Evolutionary conservation across 2,113 vertebrate species (phyloP).

Genomic region (Ranitomeya imitator): DNA sequence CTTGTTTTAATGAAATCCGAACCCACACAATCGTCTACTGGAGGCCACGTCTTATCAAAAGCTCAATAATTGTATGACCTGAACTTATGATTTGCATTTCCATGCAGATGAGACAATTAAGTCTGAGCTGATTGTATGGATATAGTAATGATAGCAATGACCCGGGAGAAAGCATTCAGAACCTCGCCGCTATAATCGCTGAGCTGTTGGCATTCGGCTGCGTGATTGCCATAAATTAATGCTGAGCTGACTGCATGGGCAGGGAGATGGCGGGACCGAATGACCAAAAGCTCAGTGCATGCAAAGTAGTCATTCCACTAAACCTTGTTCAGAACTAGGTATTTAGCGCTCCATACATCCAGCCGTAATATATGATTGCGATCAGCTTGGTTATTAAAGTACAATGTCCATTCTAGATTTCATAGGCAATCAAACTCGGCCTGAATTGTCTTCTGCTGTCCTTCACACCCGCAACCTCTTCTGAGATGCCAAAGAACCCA

Average conservation of each 20-base stretch:
- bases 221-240: constrained; percentile 25
- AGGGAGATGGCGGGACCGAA: neutral
- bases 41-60: neutral
- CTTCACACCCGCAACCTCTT: too few relatives aligned
- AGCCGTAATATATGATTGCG: neutral
- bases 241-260: constrained; percentile 34
- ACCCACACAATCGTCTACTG: neutral
- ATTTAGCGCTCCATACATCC: neutral
- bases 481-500: too few relatives aligned
- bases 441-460: too few relatives aligned
- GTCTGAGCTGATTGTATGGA: neutral
- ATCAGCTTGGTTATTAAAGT: neutral
- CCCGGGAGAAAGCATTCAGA: constrained; percentile 4
- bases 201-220: neutral
- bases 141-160: constrained; percentile 15
- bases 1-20: neutral
- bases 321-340: neutral
- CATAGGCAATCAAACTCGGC: too few relatives aligned
- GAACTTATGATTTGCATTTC: constrained; percentile 18
- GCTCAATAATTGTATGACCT: neutral
- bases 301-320: neutral
- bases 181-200: constrained; percentile 9
- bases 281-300: neutral
- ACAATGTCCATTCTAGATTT: too few relatives aligned
- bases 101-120: constrained; percentile 47